Evolutionary conservation across 2,797 vertebrate species (phyloP).

Genomic region (Lagocephalus sceleratus): DNA sequence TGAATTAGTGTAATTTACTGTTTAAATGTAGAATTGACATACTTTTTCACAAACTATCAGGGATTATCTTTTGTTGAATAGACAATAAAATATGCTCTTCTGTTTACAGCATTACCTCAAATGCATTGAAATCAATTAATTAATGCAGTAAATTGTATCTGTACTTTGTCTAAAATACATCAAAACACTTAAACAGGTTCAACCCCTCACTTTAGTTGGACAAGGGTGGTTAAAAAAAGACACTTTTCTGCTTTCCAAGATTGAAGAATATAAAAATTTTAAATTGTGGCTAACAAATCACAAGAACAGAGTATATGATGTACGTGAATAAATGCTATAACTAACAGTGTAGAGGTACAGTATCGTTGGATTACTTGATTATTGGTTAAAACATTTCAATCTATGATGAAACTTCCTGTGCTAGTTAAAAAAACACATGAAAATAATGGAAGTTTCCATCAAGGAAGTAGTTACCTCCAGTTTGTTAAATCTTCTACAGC

Average conservation of each 20-base stretch:
- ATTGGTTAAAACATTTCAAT: too few relatives aligned
- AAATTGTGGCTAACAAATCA: background rate
- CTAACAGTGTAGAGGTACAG: too few relatives aligned
- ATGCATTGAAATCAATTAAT: slow-evolving; percentile 20
- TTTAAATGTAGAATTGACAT: slow-evolving; percentile 6
- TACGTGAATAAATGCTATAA: too few relatives aligned
- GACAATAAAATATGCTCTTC: slow-evolving; percentile 58
- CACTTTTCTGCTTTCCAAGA: too few relatives aligned
- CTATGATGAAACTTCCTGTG: too few relatives aligned
- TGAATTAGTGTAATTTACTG: slow-evolving; percentile 26
- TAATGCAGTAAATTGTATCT: slow-evolving; percentile 71
- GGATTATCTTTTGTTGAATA: slow-evolving; percentile 58
- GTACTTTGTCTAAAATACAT: slow-evolving; percentile 76
- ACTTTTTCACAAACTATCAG: slow-evolving; percentile 56
- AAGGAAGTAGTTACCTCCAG: too few relatives aligned
- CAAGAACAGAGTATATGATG: too few relatives aligned
- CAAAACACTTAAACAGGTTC: slow-evolving; percentile 47
- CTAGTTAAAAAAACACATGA: too few relatives aligned
- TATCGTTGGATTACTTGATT: too few relatives aligned
- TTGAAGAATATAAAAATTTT: too few relatives aligned
- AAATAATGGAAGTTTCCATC: too few relatives aligned
- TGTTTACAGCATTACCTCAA: slow-evolving; percentile 16
- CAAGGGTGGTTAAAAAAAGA: slow-evolving; percentile 20
- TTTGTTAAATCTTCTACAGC: too few relatives aligned
- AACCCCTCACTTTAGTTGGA: slow-evolving; percentile 35